phyloP scores from a whole-genome alignment of 2,888 invertebrate species.

The Lamproptera curius region DNA sequence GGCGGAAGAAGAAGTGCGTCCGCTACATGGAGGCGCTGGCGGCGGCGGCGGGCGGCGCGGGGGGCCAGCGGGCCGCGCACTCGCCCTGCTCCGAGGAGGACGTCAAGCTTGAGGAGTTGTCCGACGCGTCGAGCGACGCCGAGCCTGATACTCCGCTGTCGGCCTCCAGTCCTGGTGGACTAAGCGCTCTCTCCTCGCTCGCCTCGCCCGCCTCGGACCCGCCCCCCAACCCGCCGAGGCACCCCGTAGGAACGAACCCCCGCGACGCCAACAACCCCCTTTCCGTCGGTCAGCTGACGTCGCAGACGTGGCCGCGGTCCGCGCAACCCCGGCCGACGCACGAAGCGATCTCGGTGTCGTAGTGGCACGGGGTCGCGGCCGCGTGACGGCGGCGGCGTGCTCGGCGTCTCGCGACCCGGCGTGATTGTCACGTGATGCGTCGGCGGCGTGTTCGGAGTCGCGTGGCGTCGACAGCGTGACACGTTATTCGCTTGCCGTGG shows the following conservation, averaged over 20 bases:
- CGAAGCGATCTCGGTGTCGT: conserved; percentile 74
- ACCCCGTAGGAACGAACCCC: conserved; percentile 94
- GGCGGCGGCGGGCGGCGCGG: conserved; percentile 82
- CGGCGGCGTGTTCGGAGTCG: neutral
- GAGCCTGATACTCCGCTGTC: conserved; percentile 73
- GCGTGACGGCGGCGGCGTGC: conserved; percentile 28
- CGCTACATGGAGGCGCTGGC: conserved; percentile 94
- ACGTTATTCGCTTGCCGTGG: neutral
- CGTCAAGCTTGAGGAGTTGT: conserved; percentile 82
- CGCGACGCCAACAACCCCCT: conserved; percentile 95
- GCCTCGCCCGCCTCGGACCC: conserved; percentile 89
- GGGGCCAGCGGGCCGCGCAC: conserved; percentile 86
- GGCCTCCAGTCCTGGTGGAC: conserved; percentile 70
- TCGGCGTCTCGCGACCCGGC: conserved; percentile 6
- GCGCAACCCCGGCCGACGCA: conserved; percentile 56
- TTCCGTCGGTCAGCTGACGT: conserved; percentile 93
- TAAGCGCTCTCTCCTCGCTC: conserved; percentile 74
- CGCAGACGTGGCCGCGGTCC: conserved; percentile 77
- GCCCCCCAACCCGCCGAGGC: conserved; percentile 73
- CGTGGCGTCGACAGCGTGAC: neutral
- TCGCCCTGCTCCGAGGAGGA: conserved; percentile 90
- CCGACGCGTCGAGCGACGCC: conserved; percentile 79
- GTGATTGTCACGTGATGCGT: neutral
- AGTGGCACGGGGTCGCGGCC: conserved; percentile 42
- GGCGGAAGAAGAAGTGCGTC: conserved; percentile 98